phyloP scores from a whole-genome alignment of 2,113 vertebrate species.

The Synodontis membranacea region DNA sequence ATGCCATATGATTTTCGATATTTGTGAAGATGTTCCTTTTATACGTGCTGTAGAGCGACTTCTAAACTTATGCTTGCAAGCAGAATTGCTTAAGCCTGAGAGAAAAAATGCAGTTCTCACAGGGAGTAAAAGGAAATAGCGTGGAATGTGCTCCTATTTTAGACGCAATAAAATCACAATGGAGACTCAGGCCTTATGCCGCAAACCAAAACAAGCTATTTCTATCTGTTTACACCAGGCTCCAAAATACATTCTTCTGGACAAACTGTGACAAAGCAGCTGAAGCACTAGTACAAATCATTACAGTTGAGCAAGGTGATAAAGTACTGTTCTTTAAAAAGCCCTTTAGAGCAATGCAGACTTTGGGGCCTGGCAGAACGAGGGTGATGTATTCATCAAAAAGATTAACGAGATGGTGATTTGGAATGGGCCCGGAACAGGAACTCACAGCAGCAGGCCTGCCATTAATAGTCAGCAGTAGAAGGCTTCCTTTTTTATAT shows the following conservation, averaged over 20 bases:
- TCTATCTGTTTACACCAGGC: slow-evolving; percentile 9
- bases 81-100: not conserved
- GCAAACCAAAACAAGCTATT: slow-evolving; percentile 37
- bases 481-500: slow-evolving; percentile 50
- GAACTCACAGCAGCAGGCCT: slow-evolving; percentile 34
- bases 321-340: slow-evolving; percentile 36
- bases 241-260: slow-evolving; percentile 25
- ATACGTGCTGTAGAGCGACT: not conserved
- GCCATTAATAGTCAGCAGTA: slow-evolving; percentile 53
- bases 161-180: slow-evolving; percentile 29
- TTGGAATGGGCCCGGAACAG: slow-evolving; percentile 40
- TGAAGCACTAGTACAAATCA: slow-evolving; percentile 21
- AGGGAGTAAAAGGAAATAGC: slow-evolving; percentile 16
- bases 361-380: slow-evolving; percentile 38
- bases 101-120: not conserved
- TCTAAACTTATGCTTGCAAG: not conserved
- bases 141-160: slow-evolving; percentile 33
- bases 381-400: slow-evolving; percentile 46
- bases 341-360: slow-evolving; percentile 22
- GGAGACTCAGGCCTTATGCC: slow-evolving; percentile 5
- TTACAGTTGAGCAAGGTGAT: slow-evolving; percentile 38
- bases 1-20: not conserved
- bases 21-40: slow-evolving; percentile 1
- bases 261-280: slow-evolving; percentile 30
- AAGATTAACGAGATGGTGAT: slow-evolving; percentile 55